Percentiles rank a stretch among this genome's conserved stretches.
phyloP scores from a whole-genome alignment of 2,113 vertebrate genomes.

The Tonatia bakeri region DNA sequence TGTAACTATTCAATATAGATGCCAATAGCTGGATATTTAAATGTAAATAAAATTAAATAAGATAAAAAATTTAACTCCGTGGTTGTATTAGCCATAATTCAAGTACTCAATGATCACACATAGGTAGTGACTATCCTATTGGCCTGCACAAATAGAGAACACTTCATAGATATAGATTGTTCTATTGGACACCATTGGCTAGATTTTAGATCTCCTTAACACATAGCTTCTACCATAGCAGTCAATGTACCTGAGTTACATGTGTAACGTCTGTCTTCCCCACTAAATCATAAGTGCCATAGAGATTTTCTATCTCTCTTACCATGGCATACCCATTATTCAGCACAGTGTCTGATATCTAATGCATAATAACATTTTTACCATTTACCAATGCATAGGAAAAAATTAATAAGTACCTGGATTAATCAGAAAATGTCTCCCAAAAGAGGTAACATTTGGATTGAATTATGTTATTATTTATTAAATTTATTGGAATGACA shows the following conservation, averaged over 20 bases:
- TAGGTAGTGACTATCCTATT: background rate
- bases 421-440: slow-evolving; percentile 1
- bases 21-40: background rate
- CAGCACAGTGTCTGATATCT: background rate
- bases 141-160: background rate
- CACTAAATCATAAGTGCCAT: background rate
- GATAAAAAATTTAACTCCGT: background rate
- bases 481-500: no score
- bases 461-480: background rate
- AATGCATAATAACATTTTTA: background rate
- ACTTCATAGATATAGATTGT: background rate
- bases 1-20: background rate
- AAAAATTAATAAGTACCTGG: background rate
- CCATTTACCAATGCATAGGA: background rate
- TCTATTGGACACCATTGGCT: background rate
- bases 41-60: slow-evolving; percentile 24
- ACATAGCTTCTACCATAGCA: background rate
- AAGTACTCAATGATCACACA: background rate
- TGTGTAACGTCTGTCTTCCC: background rate
- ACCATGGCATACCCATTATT: background rate
- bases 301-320: background rate
- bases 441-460: slow-evolving; percentile 3
- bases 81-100: background rate
- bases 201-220: background rate
- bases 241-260: background rate